Evolutionary conservation across 92 coral and sea anemone species (phyloP), one percentile per base, ranked within the genome.

Genomic region (Porites divaricata): DNA sequence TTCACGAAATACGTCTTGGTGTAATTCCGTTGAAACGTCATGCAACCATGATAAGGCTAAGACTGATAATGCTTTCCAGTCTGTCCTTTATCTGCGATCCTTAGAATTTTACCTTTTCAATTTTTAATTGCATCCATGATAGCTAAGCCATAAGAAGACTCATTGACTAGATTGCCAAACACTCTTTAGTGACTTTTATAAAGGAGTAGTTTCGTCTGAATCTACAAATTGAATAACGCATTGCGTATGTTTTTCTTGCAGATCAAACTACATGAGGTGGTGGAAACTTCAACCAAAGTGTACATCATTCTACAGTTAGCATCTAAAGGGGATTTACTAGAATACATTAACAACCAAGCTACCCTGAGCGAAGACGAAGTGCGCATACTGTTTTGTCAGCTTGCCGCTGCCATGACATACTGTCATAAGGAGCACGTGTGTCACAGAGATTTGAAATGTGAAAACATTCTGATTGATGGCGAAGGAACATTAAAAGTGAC

Each of bases 361-460:
- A 16, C 64, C 8, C 69, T 93, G 41, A 58, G 63, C 6, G 97
- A 93, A 72, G 75, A 91, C 26, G 86, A 89, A 26, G 97, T 91
- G 69, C 88, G 85, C 21, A 68, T 77, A 10, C 17, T 93, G 81
- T 93, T 93, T 71, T 91, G 95, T 63, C 97, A 93, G 70, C 65
- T 93, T 25, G 91, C 89, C 28, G 91, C 95, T 13, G 93, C 97
- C 14, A 83, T 91, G 91, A 87, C 93, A 7, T 93, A 86, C 72
- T 93, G 97, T 28, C 95, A 93, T 77, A 89, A 86, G 65, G 87
- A 89, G 50, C 64, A 88, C 8, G 90, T 89, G 54, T 92, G 84
- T 19, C 97, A 93, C 67, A 89, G 97, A 21, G 97, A 93, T 75
- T 90, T 93, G 19, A 93, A 93, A 81, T 91, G 95, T 61, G 95